Conservation (phyloP, 2,797 vertebrate genomes). For the Brachyrhaphis roseni region DNA sequence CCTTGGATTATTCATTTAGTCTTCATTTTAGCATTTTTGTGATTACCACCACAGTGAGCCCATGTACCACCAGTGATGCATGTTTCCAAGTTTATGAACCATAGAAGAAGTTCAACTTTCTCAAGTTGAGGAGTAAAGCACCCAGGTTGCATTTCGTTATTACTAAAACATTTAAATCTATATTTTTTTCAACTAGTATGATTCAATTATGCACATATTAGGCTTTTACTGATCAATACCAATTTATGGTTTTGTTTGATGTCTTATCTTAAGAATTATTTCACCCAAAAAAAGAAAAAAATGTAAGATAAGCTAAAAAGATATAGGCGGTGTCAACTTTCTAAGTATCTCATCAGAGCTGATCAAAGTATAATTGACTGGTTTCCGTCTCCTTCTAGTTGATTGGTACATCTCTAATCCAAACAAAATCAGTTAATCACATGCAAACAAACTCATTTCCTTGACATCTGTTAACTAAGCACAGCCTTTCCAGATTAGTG, state of each 20-base stretch:
- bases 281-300: background rate
- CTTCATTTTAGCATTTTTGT: background rate
- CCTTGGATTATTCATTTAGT: background rate
- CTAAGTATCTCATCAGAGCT: background rate
- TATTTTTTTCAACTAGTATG: background rate
- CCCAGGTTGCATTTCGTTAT: background rate
- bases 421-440: slow-evolving; percentile 1
- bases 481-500: background rate
- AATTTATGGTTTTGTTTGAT: background rate
- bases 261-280: background rate
- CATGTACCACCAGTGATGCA: background rate
- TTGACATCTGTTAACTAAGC: background rate
- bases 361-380: background rate
- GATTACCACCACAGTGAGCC: background rate
- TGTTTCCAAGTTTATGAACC: background rate
- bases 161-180: background rate
- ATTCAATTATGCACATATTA: background rate
- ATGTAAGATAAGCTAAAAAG: background rate
- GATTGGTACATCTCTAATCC: background rate
- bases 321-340: background rate
- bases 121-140: background rate
- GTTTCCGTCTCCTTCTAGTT: background rate
- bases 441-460: background rate
- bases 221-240: background rate
- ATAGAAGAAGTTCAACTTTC: background rate